A percentile compares a stretch with the other conserved stretches of the same genome.
Evolutionary conservation across 2,888 invertebrate genomes (phyloP).

Genomic region (Entomobrya proxima): DNA sequence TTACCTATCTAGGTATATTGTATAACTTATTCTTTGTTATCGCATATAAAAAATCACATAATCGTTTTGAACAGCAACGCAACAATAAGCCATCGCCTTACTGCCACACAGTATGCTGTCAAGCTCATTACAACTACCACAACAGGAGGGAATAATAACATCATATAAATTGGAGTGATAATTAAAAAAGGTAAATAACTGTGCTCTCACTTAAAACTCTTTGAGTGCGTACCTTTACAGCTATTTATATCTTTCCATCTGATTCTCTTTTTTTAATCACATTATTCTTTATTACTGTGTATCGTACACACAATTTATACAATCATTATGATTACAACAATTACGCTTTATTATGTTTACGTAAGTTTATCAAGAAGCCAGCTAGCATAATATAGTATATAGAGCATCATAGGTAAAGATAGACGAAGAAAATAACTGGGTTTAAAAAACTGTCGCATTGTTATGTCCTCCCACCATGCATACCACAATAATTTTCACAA

Average conservation of each 20-base stretch:
- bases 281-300: slow-evolving; percentile 22
- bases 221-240: slow-evolving; percentile 10
- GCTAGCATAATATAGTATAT: not conserved
- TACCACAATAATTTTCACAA: slow-evolving; percentile 14
- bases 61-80: not conserved
- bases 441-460: not conserved
- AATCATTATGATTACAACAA: not conserved
- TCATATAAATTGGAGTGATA: slow-evolving; percentile 43
- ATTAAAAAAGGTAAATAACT: slow-evolving; percentile 54
- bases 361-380: slow-evolving; percentile 33
- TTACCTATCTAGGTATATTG: not conserved
- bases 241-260: slow-evolving; percentile 15
- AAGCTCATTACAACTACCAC: not conserved
- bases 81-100: not conserved
- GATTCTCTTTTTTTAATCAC: slow-evolving; percentile 32
- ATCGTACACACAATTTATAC: not conserved
- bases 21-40: not conserved
- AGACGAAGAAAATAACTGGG: not conserved
- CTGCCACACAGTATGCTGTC: slow-evolving; percentile 26
- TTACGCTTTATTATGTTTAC: slow-evolving; percentile 33
- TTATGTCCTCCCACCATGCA: slow-evolving; percentile 15
- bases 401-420: not conserved
- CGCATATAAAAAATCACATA: slow-evolving; percentile 26
- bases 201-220: slow-evolving; percentile 31
- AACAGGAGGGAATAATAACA: not conserved